Conservation (phyloP, 1,140 invertebrate genomes). For the Apis dorsata region DNA sequence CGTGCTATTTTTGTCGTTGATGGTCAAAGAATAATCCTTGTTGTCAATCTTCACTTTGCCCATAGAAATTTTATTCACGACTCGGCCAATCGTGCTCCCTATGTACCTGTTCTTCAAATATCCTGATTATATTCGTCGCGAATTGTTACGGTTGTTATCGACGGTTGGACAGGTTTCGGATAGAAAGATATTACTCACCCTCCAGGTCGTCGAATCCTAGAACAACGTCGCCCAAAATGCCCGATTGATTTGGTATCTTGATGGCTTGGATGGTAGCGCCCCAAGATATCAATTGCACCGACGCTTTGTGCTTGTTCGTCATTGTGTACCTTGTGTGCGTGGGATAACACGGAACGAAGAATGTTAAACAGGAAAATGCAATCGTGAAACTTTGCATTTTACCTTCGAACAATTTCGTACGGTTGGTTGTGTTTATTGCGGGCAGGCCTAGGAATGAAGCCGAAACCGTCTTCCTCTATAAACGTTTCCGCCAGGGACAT, state of each 20-base stretch:
- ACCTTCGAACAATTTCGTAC: conserved; percentile 66
- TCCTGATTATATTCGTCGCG: conserved; percentile 68
- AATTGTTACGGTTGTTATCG: neutral
- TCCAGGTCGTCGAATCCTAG: conserved; percentile 83
- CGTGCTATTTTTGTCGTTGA: conserved; percentile 11
- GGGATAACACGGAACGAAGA: neutral
- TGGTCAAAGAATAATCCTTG: conserved; percentile 6
- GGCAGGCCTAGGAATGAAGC: conserved; percentile 53
- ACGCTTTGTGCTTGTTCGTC: conserved; percentile 77
- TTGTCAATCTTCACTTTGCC: conserved; percentile 65
- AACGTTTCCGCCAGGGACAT: conserved; percentile 44
- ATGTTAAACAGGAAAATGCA: neutral
- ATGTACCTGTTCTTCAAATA: conserved; percentile 82
- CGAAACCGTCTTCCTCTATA: conserved; percentile 67
- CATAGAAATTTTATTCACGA: conserved; percentile 82
- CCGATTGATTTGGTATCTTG: conserved; percentile 81
- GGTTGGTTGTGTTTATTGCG: neutral
- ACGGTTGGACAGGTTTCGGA: neutral
- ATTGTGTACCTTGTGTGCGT: conserved; percentile 73
- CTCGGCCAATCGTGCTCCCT: conserved; percentile 84
- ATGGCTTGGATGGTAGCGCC: conserved; percentile 84
- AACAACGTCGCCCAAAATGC: conserved; percentile 81
- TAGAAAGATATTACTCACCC: conserved; percentile 71
- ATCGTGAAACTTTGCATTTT: neutral
- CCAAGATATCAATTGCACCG: conserved; percentile 81